Evolutionary conservation across 1,140 invertebrate genomes (phyloP), one percentile per base, ranked within the genome.

Genomic region (Lepidostoma basale): DNA sequence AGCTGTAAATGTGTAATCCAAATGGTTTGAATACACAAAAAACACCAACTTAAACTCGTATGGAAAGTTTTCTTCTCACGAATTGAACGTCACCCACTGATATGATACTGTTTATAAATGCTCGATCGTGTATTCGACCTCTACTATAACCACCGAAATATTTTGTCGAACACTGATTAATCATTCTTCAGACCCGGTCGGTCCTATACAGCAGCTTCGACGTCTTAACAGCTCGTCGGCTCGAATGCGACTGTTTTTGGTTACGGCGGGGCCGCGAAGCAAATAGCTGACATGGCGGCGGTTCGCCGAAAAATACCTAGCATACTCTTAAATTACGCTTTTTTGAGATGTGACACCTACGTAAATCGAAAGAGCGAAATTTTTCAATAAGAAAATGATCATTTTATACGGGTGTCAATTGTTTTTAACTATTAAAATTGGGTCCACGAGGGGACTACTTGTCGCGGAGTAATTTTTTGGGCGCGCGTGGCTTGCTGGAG

Each of bases 81-180:
- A 52, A 66, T 52, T 66, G 64, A 25, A 66, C 26, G 28, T 66
- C 33, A 66, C 64, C 64, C 64, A 66, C 64, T 66, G 64, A 66
- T 66, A 66, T 58, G 36, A 66, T 16, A 66, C 16, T 66, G 64
- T 66, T 45, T 44, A 45, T 66, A 30, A 66, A 66, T 33, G 64
- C 49, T 66, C 64, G 64, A 66, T 58, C 49, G 64, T 56, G 58
- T 66, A 66, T 66, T 25, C 64, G 64, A 44, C 64, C 25, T 56
- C 64, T 66, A 58, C 64, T 58, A 23, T 45, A 66, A 66, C 52
- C 64, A 58, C 64, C 64, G 64, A 58, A 66, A 66, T 66, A 66
- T 58, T 58, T 12, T 66, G 64, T 66, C 64, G 64, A 58, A 66
- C 64, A 66, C 64, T 58, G 64, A 66, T 58, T 66, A 66, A 66